A percentile compares a stretch with the other conserved stretches of the same genome.
These are phyloP conservation scores for Drosophila kikkawai DNA, from an alignment of 1,140 invertebrate species.

Conservation along the genomic window DNA sequence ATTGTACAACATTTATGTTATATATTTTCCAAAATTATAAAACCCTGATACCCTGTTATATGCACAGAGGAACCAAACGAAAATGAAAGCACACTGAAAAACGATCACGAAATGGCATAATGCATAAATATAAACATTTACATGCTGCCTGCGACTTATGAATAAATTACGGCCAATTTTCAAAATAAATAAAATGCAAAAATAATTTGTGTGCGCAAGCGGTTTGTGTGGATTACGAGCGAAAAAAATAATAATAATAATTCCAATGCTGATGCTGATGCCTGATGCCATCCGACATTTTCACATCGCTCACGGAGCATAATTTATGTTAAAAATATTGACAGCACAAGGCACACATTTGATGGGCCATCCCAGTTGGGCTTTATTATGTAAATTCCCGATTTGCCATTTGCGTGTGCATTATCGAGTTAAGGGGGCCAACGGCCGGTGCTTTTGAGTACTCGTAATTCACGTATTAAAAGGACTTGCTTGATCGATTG, in stretches of 20 bases:
- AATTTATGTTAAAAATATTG: slow-evolving; percentile 78
- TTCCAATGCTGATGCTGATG: slow-evolving; percentile 9
- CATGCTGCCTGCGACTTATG: slow-evolving; percentile 71
- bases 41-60: background rate
- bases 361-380: slow-evolving; percentile 30
- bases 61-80: slow-evolving; percentile 10
- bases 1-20: background rate
- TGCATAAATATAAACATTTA: slow-evolving; percentile 82
- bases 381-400: slow-evolving; percentile 40
- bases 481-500: slow-evolving; percentile 4
- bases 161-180: slow-evolving; percentile 81
- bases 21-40: background rate
- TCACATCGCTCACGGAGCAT: slow-evolving; percentile 52
- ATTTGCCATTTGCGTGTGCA: slow-evolving; percentile 29
- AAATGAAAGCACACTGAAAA: slow-evolving; percentile 30
- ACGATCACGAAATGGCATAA: slow-evolving; percentile 56
- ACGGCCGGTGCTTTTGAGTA: background rate
- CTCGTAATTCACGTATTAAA: slow-evolving; percentile 21
- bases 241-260: background rate
- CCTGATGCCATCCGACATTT: slow-evolving; percentile 28
- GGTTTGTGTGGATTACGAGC: slow-evolving; percentile 59
- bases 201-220: slow-evolving; percentile 73
- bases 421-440: slow-evolving; percentile 33
- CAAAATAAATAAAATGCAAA: slow-evolving; percentile 82
- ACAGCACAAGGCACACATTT: slow-evolving; percentile 59